Conservation (phyloP, 2,797 vertebrate genomes). For the Diceros bicornis region DNA sequence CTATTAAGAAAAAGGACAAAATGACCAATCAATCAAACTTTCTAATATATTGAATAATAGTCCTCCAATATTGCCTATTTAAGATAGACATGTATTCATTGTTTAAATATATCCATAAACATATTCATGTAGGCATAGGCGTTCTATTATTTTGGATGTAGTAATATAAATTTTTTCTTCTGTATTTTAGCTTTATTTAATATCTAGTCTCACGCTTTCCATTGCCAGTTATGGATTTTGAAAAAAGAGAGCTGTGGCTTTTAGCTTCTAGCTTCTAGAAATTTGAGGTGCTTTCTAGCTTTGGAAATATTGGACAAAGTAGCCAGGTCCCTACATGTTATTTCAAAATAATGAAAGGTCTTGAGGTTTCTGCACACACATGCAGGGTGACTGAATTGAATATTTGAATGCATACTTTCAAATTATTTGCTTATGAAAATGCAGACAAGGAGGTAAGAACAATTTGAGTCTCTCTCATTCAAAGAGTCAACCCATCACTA, state of each 20-base stretch:
- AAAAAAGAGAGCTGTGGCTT: background rate
- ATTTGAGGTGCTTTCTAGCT: background rate
- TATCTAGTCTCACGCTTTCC: background rate
- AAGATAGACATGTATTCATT: background rate
- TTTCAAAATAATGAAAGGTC: slow-evolving; percentile 49
- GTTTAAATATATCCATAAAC: slow-evolving; percentile 41
- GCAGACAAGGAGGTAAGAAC: background rate
- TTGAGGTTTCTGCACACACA: slow-evolving; percentile 53
- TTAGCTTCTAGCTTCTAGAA: background rate
- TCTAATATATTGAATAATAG: slow-evolving; percentile 37
- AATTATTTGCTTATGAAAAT: slow-evolving; percentile 46
- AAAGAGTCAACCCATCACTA: background rate
- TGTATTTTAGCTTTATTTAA: slow-evolving; percentile 45
- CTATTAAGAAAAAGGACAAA: slow-evolving; percentile 65
- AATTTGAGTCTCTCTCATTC: slow-evolving; percentile 26
- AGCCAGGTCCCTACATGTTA: background rate
- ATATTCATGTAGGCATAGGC: background rate
- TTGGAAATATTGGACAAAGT: background rate
- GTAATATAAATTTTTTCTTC: background rate
- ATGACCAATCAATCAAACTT: slow-evolving; percentile 28
- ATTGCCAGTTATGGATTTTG: background rate
- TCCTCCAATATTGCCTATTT: background rate
- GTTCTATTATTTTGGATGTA: slow-evolving; percentile 33
- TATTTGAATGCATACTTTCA: slow-evolving; percentile 11
- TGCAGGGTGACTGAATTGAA: background rate